A percentile compares a stretch with the other conserved stretches of the same genome.
phyloP scores from a whole-genome alignment of 1,140 invertebrate species.

The Aethina tumida region DNA sequence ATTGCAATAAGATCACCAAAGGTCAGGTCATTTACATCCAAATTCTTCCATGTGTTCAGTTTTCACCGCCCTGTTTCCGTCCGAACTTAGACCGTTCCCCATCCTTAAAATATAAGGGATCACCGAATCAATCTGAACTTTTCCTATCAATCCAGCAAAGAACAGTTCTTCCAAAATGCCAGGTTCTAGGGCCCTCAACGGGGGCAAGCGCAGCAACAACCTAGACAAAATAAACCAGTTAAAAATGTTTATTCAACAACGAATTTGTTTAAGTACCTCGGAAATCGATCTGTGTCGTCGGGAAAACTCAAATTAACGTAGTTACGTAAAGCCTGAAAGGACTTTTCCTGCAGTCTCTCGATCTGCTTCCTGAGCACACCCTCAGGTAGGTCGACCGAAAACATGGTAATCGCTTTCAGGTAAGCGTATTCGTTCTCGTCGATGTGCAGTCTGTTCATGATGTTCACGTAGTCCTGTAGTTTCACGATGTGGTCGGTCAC shows the following conservation, averaged over 20 bases:
- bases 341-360: slow-evolving; percentile 62
- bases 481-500: slow-evolving; percentile 75
- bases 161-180: slow-evolving; percentile 84
- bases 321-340: slow-evolving; percentile 57
- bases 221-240: slow-evolving; percentile 18
- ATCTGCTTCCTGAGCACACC: slow-evolving; percentile 32
- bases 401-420: slow-evolving; percentile 78
- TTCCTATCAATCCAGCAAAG: slow-evolving; percentile 85
- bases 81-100: slow-evolving; percentile 34
- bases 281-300: slow-evolving; percentile 48
- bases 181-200: slow-evolving; percentile 66
- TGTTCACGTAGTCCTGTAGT: slow-evolving; percentile 72
- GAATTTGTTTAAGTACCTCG: slow-evolving; percentile 35
- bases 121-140: slow-evolving; percentile 83
- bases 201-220: slow-evolving; percentile 61
- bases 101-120: slow-evolving; percentile 86
- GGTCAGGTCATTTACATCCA: slow-evolving; percentile 30
- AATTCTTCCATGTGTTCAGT: slow-evolving; percentile 29
- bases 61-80: slow-evolving; percentile 25
- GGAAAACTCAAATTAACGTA: slow-evolving; percentile 42
- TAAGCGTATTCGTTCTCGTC: slow-evolving; percentile 82
- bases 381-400: slow-evolving; percentile 49
- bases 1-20: no score
- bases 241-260: not conserved
- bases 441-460: slow-evolving; percentile 63